These are phyloP conservation scores for Scomber japonicus DNA, from an alignment of 2,113 vertebrate species.

Conservation along the genomic window DNA sequence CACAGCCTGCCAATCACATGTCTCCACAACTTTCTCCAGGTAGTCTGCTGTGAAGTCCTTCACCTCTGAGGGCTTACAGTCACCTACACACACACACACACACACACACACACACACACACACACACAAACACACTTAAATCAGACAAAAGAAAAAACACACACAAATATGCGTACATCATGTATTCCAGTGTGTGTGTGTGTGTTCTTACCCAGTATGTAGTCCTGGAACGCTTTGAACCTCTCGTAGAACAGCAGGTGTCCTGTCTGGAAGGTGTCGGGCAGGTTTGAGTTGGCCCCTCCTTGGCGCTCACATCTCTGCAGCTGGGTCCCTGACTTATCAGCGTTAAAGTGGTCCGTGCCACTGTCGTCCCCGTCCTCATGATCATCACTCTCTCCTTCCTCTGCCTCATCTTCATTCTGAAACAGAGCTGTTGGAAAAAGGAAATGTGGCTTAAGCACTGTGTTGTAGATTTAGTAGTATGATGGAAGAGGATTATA, in stretches of 20 bases:
- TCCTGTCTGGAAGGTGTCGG: constrained; percentile 89
- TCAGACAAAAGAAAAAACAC: not conserved
- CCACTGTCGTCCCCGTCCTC: constrained; percentile 79
- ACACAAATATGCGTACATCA: not conserved
- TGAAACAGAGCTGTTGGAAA: constrained; percentile 74
- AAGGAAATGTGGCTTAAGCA: not conserved
- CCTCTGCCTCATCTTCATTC: constrained; percentile 67
- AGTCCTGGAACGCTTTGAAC: constrained; percentile 95
- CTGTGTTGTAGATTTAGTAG: not conserved
- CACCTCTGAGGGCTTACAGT: constrained; percentile 95
- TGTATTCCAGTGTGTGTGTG: not conserved
- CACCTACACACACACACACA: constrained; percentile 82
- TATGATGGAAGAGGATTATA: too few relatives aligned
- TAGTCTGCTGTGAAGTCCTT: constrained; percentile 93
- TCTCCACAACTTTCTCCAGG: constrained; percentile 92
- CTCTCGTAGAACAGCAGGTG: constrained; percentile 93
- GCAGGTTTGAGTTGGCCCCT: constrained; percentile 80
- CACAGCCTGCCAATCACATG: constrained; percentile 92
- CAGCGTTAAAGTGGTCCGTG: constrained; percentile 81
- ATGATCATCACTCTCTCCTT: constrained; percentile 45
- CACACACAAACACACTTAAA: not conserved
- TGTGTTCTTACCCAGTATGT: constrained; percentile 89
- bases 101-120: not conserved
- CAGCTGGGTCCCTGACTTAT: constrained; percentile 78
- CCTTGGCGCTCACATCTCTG: constrained; percentile 76